phyloP scores from a whole-genome alignment of 1,140 invertebrate species.

The Caerostris extrusa region DNA sequence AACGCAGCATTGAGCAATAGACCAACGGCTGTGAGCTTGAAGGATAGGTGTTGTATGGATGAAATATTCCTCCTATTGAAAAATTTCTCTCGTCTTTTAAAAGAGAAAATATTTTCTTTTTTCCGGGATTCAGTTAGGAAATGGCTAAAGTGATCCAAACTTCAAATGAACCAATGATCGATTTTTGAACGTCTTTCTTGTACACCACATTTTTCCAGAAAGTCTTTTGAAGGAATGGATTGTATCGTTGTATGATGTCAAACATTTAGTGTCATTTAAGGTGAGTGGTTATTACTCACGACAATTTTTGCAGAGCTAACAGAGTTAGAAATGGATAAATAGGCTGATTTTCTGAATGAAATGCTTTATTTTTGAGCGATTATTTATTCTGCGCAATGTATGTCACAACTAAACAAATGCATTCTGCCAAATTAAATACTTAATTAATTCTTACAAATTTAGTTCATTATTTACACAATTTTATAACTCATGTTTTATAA shows the following conservation, averaged over 20 bases:
- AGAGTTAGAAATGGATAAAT: background rate
- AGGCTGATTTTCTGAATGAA: no score
- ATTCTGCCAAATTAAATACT: no score
- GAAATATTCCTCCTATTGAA: conserved; percentile 24
- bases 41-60: conserved; percentile 7
- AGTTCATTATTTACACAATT: no score
- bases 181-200: conserved; percentile 30
- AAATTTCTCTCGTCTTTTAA: conserved; percentile 3
- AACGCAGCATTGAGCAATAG: background rate
- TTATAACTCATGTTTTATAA: no score
- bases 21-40: background rate
- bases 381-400: no score
- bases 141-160: conserved; percentile 27
- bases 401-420: no score
- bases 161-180: conserved; percentile 34
- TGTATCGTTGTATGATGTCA: conserved; percentile 19
- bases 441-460: no score
- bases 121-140: background rate
- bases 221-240: conserved; percentile 2
- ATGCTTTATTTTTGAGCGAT: no score
- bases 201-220: background rate
- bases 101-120: conserved; percentile 21
- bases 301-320: background rate
- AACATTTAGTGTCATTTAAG: conserved; percentile 9
- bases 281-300: background rate